Evolutionary conservation across 2,113 vertebrate genomes (phyloP).

Genomic region (Siphamia tubifer): DNA sequence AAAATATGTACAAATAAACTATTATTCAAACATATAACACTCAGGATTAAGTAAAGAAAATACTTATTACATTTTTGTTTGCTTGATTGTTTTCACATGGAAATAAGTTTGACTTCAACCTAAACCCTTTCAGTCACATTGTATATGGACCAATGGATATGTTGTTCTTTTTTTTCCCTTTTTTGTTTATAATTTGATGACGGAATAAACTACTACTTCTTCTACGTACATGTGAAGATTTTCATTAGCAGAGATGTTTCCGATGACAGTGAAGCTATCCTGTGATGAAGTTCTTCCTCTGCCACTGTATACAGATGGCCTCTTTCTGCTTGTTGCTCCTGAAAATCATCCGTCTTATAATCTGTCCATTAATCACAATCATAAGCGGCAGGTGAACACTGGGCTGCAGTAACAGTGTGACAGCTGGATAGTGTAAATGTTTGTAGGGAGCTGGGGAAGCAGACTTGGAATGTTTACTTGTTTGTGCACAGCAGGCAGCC

Average conservation of each 20-base stretch:
- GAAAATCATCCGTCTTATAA: conserved; percentile 48
- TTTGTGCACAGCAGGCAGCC: conserved; percentile 8
- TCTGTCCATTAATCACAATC: conserved; percentile 65
- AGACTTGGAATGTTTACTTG: conserved; percentile 29
- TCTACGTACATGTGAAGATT: background rate
- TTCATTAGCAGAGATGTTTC: background rate
- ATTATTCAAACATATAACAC: too few relatives aligned
- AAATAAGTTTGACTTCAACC: too few relatives aligned
- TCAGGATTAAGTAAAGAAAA: too few relatives aligned
- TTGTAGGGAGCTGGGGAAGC: background rate
- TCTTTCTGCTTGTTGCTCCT: conserved; percentile 64
- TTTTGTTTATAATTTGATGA: too few relatives aligned
- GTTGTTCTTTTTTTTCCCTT: too few relatives aligned
- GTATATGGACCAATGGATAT: too few relatives aligned
- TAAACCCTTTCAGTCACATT: too few relatives aligned
- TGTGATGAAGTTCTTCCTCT: conserved; percentile 43
- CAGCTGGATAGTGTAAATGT: conserved; percentile 49
- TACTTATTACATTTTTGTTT: too few relatives aligned
- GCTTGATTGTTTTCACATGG: too few relatives aligned
- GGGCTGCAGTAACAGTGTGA: conserved; percentile 34
- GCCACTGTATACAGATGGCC: conserved; percentile 53
- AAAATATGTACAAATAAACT: too few relatives aligned
- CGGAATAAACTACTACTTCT: too few relatives aligned
- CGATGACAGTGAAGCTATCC: background rate
- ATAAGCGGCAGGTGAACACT: conserved; percentile 62